Evolutionary conservation across 2,113 vertebrate species (phyloP).

Genomic region (Taurulus bubalis): DNA sequence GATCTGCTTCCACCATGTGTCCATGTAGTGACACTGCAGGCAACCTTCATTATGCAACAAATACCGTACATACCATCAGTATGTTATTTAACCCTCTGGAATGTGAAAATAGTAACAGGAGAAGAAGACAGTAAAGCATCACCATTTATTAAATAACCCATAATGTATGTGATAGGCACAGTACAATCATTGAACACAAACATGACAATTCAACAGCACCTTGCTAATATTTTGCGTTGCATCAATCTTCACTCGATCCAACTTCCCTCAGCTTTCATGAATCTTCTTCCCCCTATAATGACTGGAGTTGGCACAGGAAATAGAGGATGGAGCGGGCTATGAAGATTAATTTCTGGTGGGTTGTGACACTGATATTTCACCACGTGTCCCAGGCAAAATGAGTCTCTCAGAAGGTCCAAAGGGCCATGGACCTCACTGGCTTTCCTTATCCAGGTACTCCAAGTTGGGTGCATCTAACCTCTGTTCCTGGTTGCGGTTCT

Average conservation of each 20-base stretch:
- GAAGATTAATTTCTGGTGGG: neutral
- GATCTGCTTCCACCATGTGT: constrained; percentile 68
- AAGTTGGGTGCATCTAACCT: constrained; percentile 81
- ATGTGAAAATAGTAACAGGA: neutral
- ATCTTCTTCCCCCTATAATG: neutral
- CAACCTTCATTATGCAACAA: constrained; percentile 55
- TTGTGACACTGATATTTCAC: constrained; percentile 13
- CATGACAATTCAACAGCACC: neutral
- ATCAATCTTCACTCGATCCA: neutral
- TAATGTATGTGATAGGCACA: constrained; percentile 14
- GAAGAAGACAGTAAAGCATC: neutral
- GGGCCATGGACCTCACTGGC: constrained; percentile 44
- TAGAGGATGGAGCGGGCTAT: no score
- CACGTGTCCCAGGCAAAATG: constrained; percentile 5
- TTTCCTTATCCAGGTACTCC: constrained; percentile 83
- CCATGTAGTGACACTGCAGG: constrained; percentile 41
- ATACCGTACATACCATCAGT: neutral
- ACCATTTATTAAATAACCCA: constrained; percentile 62
- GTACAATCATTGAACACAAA: constrained; percentile 13
- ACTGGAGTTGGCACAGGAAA: neutral
- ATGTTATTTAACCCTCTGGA: constrained; percentile 9
- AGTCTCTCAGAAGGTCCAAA: constrained; percentile 76
- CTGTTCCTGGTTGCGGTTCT: constrained; percentile 89
- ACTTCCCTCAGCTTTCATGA: neutral
- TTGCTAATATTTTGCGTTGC: neutral